A percentile compares a stretch with the other conserved stretches of the same genome.
phyloP scores from a whole-genome alignment of 2,797 vertebrate species.

The Pogonophryne albipinna region DNA sequence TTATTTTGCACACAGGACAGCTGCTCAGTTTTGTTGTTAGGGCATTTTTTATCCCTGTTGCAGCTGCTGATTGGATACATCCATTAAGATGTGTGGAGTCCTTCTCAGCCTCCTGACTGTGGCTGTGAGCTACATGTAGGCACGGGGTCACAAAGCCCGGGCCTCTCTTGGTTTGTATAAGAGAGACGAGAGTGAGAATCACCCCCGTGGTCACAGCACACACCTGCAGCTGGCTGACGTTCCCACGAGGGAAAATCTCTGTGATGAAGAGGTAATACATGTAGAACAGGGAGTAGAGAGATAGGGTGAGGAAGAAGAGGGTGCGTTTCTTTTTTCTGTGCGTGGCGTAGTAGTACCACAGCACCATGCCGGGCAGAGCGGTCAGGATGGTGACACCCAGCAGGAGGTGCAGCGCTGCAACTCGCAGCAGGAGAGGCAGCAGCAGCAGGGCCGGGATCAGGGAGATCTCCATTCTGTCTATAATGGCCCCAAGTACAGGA shows the following conservation, averaged over 20 bases:
- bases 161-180: conserved; percentile 89
- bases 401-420: conserved; percentile 91
- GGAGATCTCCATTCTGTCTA: conserved; percentile 88
- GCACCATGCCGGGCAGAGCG: conserved; percentile 87
- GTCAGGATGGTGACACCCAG: conserved; percentile 86
- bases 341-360: conserved; percentile 95
- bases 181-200: conserved; percentile 85
- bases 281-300: conserved; percentile 92
- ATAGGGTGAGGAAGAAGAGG: conserved; percentile 92
- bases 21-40: conserved; percentile 62
- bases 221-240: conserved; percentile 81
- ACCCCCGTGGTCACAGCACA: conserved; percentile 85
- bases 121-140: conserved; percentile 11
- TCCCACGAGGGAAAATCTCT: conserved; percentile 89
- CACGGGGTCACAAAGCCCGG: conserved; percentile 87
- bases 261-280: conserved; percentile 94
- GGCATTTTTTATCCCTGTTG: conserved; percentile 37
- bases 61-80: conserved; percentile 12
- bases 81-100: conserved; percentile 49
- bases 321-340: conserved; percentile 90
- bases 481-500: conserved; percentile 81
- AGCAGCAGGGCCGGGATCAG: conserved; percentile 90
- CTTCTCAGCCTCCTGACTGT: conserved; percentile 36
- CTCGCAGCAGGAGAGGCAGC: conserved; percentile 87
- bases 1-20: conserved; percentile 87